Conservation (phyloP, 2,797 vertebrate genomes). For the Tachyglossus aculeatus region DNA sequence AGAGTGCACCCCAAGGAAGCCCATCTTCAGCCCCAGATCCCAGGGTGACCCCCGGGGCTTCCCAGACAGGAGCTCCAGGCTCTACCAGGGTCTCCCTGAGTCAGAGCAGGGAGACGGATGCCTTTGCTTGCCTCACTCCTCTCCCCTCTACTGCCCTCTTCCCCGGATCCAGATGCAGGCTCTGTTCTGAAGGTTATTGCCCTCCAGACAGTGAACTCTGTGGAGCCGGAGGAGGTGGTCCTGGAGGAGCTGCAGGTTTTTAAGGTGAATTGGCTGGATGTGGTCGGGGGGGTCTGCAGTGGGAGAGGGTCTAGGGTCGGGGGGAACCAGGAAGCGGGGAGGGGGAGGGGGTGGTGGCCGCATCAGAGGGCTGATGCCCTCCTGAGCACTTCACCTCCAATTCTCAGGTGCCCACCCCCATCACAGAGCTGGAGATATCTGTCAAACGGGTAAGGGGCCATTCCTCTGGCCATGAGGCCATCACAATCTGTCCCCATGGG, state of each 20-base stretch:
- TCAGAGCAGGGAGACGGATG: not conserved
- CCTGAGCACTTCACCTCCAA: not conserved
- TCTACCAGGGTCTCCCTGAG: not conserved
- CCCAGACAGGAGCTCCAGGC: not conserved
- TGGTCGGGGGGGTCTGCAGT: no score
- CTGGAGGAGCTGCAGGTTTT: constrained; percentile 94
- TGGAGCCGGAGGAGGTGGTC: constrained; percentile 81
- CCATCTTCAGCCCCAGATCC: no score
- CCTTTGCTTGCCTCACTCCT: no score
- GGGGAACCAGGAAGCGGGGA: not conserved
- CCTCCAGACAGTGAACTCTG: constrained; percentile 74
- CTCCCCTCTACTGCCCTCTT: not conserved
- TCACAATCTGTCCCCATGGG: no score
- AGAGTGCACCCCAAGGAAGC: no score
- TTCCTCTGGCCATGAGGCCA: no score
- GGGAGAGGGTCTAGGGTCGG: not conserved
- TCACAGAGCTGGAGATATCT: constrained; percentile 92
- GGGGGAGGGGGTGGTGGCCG: not conserved
- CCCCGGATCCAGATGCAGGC: constrained; percentile 79
- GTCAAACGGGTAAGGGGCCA: constrained; percentile 87
- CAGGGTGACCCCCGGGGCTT: not conserved
- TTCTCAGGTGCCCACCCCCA: constrained; percentile 82
- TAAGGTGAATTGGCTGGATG: constrained; percentile 76
- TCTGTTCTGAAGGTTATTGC: constrained; percentile 89
- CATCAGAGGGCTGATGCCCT: not conserved